Evolutionary conservation across 2,888 invertebrate species (phyloP), one percentile per base, ranked within the genome.

Genomic region (Petrophora chlorosata): DNA sequence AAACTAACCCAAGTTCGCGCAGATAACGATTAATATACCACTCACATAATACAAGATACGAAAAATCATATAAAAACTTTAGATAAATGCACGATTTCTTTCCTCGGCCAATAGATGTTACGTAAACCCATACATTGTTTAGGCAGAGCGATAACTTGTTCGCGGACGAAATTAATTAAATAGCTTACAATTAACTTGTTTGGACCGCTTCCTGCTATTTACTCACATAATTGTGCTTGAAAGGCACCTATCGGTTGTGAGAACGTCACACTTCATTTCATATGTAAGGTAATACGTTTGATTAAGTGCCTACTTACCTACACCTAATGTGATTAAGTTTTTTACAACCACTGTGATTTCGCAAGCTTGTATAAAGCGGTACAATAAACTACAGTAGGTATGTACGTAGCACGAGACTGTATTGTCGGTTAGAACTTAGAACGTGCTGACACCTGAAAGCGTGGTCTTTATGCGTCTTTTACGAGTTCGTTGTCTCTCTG

Each of bases 401-500:
- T 8, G 8, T 46, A 63, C 56, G 32, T 36, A 40, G 33, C 23
- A 50, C 33, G 38, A 51, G 35, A 26, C 39, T 29, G 33, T 33
- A 47, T 61, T 53, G 61, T 62, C 55, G 50, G 39, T 19, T 38
- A 47, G 33, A 53, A 53, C 60, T 19, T 38, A 47, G 33, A 53
- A 53, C 60, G 56, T 43, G 48, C 53, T 51, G 50, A 58, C 57
- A 70, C 67, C 68, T 65, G 66, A 59, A 70, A 63, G 61, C 63
- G 56, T 59, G 62, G 60, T 71, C 74, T 81, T 81, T 69, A 80
- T 69, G 73, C 60, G 53, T 60, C 58, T 83, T 89, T 89, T 82
- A 90, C 78, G 89, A 85, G 89, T 85, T 87, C 87, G 74, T 87
- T 88, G 88, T 88, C 87, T 82, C 78, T 82, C 75, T 68, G 69